Conservation (phyloP, 1,140 invertebrate genomes). For the Anastatus disparis region DNA sequence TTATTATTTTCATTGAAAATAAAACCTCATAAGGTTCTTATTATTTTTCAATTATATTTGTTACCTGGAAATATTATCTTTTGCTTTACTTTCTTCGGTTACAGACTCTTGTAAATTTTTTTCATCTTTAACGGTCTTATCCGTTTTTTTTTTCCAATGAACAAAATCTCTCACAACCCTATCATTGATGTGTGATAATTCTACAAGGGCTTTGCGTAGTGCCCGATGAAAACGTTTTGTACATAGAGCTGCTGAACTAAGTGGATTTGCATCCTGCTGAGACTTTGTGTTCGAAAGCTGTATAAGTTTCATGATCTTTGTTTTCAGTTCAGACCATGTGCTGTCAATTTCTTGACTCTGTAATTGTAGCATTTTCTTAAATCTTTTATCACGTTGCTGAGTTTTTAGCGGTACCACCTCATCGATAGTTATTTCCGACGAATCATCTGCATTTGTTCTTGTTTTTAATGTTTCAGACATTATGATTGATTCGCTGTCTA, state of each 20-base stretch:
- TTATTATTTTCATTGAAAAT: too few relatives aligned
- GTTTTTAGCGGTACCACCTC: conserved; percentile 2
- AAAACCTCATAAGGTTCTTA: too few relatives aligned
- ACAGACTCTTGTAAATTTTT: too few relatives aligned
- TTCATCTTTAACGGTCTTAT: background rate
- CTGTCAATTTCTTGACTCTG: conserved; percentile 39
- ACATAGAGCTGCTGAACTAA: conserved; percentile 16
- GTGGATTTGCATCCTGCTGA: background rate
- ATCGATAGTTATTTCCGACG: background rate
- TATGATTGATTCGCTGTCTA: background rate
- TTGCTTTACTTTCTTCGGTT: too few relatives aligned
- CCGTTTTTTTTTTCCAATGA: conserved; percentile 43
- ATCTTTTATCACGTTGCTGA: conserved; percentile 20
- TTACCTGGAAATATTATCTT: too few relatives aligned
- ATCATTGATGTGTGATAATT: conserved; percentile 54
- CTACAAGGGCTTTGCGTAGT: conserved; percentile 46
- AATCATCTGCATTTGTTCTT: background rate
- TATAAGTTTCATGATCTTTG: conserved; percentile 28
- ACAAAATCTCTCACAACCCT: conserved; percentile 48
- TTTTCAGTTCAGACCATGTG: conserved; percentile 7
- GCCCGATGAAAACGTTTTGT: conserved; percentile 44
- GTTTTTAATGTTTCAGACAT: too few relatives aligned
- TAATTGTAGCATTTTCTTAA: conserved; percentile 30
- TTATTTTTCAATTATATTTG: too few relatives aligned
- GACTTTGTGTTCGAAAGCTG: conserved; percentile 1